Conservation (phyloP, 2,888 invertebrate genomes). For the Pandemis cinnamomeana region DNA sequence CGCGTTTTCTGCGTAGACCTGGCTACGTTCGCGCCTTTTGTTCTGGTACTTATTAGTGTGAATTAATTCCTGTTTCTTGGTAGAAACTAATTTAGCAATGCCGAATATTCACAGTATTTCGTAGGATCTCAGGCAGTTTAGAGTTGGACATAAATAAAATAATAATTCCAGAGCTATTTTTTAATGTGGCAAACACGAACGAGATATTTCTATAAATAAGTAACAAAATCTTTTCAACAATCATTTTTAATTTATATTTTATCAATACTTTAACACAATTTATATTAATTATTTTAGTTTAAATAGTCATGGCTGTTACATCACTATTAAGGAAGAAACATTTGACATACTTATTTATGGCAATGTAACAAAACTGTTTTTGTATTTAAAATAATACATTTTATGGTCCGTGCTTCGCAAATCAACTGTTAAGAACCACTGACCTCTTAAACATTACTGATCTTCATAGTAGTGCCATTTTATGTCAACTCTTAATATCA, state of each 20-base stretch:
- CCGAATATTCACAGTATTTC: no score
- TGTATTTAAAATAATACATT: no score
- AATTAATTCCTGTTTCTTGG: no score
- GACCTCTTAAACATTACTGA: background rate
- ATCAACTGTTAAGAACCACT: background rate
- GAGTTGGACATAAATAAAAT: slow-evolving; percentile 13
- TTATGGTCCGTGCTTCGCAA: background rate
- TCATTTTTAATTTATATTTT: slow-evolving; percentile 20
- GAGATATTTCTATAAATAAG: slow-evolving; percentile 45
- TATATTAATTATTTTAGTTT: slow-evolving; percentile 5
- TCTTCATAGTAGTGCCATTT: slow-evolving; percentile 30
- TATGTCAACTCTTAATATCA: background rate
- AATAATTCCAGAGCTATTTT: slow-evolving; percentile 39
- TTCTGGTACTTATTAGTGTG: no score
- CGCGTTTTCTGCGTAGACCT: no score
- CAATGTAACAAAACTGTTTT: no score
- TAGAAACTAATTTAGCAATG: no score
- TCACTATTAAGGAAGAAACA: slow-evolving; percentile 6
- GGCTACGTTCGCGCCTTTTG: no score
- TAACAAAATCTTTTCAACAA: slow-evolving; percentile 38
- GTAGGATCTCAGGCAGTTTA: background rate
- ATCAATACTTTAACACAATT: slow-evolving; percentile 34
- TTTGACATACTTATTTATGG: no score
- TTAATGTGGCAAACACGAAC: slow-evolving; percentile 58
- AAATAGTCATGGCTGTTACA: slow-evolving; percentile 25